phyloP scores from a whole-genome alignment of 1,140 invertebrate genomes.

The Pseudomyrmex cubaensis region DNA sequence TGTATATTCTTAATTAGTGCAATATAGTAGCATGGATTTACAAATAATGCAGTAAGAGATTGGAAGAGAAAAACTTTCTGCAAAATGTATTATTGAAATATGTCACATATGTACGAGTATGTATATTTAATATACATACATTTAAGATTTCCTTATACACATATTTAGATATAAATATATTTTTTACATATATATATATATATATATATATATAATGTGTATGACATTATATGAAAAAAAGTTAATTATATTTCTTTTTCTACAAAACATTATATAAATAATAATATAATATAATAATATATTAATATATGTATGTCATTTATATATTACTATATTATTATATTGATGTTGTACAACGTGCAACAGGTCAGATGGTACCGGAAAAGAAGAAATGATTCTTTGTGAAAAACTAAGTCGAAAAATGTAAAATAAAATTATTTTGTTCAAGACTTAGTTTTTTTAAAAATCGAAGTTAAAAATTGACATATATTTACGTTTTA shows the following conservation, averaged over 20 bases:
- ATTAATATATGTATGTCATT: no score
- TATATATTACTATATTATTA: no score
- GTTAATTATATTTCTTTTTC: constrained; percentile 29
- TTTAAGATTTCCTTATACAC: constrained; percentile 22
- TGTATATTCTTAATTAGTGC: constrained; percentile 62
- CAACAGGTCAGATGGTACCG: no score
- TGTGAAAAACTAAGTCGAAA: no score
- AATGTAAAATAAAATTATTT: no score
- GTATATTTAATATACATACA: constrained; percentile 44
- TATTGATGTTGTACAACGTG: no score
- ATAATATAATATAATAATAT: constrained; percentile 5
- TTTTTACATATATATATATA: not conserved
- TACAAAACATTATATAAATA: constrained; percentile 24
- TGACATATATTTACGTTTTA: no score
- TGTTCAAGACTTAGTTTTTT: no score
- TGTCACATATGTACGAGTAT: constrained; percentile 46
- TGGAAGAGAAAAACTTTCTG: constrained; percentile 46
- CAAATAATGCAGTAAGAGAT: constrained; percentile 64
- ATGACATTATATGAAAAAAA: constrained; percentile 33
- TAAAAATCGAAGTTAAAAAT: no score
- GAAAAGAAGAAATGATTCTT: no score
- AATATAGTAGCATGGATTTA: constrained; percentile 77
- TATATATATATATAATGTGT: constrained; percentile 3
- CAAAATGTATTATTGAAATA: constrained; percentile 53
- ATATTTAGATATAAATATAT: constrained; percentile 42